These are phyloP conservation scores for Balaeniceps rex DNA, from an alignment of 2,113 vertebrate species.

Conservation along the genomic window DNA sequence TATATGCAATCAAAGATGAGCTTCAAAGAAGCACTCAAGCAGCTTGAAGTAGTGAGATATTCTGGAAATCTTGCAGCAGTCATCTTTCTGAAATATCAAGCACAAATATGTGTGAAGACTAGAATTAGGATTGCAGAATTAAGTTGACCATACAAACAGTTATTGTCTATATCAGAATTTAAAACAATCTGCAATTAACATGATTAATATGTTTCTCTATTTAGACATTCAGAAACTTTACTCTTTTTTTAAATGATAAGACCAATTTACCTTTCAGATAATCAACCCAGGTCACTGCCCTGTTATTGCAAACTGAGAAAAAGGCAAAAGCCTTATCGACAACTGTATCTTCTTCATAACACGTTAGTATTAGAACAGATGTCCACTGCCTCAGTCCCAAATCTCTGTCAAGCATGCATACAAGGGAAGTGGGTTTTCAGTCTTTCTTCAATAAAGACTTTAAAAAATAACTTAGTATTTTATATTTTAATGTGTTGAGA, in stretches of 20 bases:
- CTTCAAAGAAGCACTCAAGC: neutral
- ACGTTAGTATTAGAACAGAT: neutral
- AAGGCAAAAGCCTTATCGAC: neutral
- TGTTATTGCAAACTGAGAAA: neutral
- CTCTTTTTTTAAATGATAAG: too few relatives aligned
- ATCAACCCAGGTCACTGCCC: neutral
- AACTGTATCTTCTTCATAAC: neutral
- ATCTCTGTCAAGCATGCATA: neutral
- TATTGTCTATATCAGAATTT: neutral
- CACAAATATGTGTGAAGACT: neutral
- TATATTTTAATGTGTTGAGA: neutral
- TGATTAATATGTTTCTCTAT: neutral
- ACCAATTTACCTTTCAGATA: neutral
- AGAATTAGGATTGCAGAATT: neutral
- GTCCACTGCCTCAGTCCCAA: neutral
- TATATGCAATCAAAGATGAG: neutral
- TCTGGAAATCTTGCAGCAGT: neutral
- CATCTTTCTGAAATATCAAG: neutral
- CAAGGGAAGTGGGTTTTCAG: neutral
- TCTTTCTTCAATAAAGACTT: neutral
- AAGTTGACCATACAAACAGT: neutral
- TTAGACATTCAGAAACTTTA: neutral
- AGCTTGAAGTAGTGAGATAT: neutral
- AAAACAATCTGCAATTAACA: neutral
- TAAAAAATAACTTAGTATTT: neutral